Base-by-base conservation (phyloP, 2,888 invertebrate genomes). In the Ligdia adustata region DNA sequence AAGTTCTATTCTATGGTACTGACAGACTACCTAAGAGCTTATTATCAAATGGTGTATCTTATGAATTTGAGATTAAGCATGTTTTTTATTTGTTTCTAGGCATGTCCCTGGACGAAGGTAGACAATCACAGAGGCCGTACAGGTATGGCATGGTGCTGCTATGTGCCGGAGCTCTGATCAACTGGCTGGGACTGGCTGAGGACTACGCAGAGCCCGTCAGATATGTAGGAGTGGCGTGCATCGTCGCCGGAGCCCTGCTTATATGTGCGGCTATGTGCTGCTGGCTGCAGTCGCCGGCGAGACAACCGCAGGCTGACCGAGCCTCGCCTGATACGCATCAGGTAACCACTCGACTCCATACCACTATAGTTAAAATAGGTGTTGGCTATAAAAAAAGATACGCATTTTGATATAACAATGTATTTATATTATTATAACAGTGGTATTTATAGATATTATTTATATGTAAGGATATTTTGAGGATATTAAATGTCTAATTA, bases 181-280 rank as follows among this genome's bases (percentile, higher is more conserved):
- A 94, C 84, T 94, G 94, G 94, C 84, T 94, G 54, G 94, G 94
- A 13, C 85, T 94, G 56, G 94, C 94, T 0, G 94, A 94, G 70
- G 93, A 93, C 76, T 94, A 93, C 74, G 93, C 94, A 41, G 94
- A 94, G 75, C 94, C 94, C 3, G 93, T 93, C 57, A 90, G 94
- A 70, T 94, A 94, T 77, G 92, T 94, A 60, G 94, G 94, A 55
- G 94, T 94, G 47, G 94, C 94, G 13, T 93, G 94, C 80, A 94
- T 94, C 61, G 92, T 94, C n/a, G 93, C 93, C 9, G 94, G 94
- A 18, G 93, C 94, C 1, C 89, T 94, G 57, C 92, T 94, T 65
- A 94, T 94, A 65, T 94, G 94, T 71, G 92, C 93, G 13, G 94
- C 94, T 43, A 94, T 94, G 93, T 94, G 94, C 77, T 93, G 94